phyloP scores from a whole-genome alignment of 2,888 invertebrate species.

The Myopa tessellatipennis region DNA sequence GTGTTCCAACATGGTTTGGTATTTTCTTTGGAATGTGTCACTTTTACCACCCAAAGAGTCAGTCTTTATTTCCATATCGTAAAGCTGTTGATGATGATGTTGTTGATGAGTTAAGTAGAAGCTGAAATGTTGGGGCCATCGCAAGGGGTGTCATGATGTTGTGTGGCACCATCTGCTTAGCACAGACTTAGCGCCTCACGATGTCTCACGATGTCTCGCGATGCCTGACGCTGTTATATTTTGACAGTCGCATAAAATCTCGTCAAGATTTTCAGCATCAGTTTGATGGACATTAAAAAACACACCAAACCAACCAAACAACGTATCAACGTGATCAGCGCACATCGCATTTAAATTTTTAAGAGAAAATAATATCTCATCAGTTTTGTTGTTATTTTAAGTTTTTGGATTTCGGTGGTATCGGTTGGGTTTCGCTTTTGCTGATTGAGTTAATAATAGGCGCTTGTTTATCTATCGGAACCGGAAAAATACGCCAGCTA shows the following conservation, averaged over 20 bases:
- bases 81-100: no score
- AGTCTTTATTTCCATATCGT: not conserved
- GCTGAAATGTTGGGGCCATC: not conserved
- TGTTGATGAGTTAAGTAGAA: not conserved
- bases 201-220: not conserved
- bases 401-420: not conserved
- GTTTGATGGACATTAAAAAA: slow-evolving; percentile 29
- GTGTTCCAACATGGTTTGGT: not conserved
- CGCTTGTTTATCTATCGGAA: not conserved
- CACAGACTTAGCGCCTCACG: not conserved
- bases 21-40: slow-evolving; percentile 11
- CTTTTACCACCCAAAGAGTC: slow-evolving; percentile 12
- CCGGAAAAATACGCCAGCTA: not conserved
- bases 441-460: not conserved
- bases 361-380: not conserved
- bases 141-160: not conserved
- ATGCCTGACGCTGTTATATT: slow-evolving; percentile 45
- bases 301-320: not conserved
- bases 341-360: slow-evolving; percentile 12
- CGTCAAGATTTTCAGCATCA: slow-evolving; percentile 54
- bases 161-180: not conserved
- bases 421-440: not conserved
- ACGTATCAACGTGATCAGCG: slow-evolving; percentile 2
- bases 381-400: not conserved
- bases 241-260: slow-evolving; percentile 56